These are phyloP conservation scores for Acanthosepion lycidas DNA, from an alignment of 2,888 invertebrate species.

Conservation along the genomic window DNA sequence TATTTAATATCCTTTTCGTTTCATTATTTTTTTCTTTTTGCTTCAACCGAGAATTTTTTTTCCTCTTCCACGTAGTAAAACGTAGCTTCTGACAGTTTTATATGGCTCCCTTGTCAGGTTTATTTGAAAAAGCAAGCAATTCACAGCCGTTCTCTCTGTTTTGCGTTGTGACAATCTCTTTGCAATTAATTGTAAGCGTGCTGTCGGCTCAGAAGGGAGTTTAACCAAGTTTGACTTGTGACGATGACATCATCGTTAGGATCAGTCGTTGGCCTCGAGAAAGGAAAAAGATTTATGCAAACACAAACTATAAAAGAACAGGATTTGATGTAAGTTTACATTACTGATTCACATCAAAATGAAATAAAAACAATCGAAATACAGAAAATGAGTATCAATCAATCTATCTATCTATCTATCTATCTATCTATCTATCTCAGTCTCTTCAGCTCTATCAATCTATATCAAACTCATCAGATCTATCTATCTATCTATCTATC, in stretches of 20 bases:
- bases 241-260: slow-evolving; percentile 14
- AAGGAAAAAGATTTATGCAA: background rate
- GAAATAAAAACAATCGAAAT: background rate
- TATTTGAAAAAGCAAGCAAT: background rate
- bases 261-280: background rate
- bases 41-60: background rate
- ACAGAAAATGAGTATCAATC: background rate
- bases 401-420: background rate
- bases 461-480: background rate
- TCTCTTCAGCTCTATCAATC: background rate
- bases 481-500: too few species aligned
- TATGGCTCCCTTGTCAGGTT: background rate
- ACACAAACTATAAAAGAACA: background rate
- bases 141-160: background rate
- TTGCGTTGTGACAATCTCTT: background rate
- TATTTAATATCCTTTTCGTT: too few species aligned
- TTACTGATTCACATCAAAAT: slow-evolving; percentile 2
- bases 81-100: background rate
- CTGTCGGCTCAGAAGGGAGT: background rate
- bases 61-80: background rate
- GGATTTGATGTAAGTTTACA: background rate
- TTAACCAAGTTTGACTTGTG: background rate
- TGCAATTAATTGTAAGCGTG: background rate
- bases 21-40: background rate
- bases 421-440: background rate